A percentile compares a stretch with the other conserved stretches of the same genome.
These are phyloP conservation scores for Champsocephalus gunnari DNA, from an alignment of 2,797 vertebrate genomes.

Conservation along the genomic window DNA sequence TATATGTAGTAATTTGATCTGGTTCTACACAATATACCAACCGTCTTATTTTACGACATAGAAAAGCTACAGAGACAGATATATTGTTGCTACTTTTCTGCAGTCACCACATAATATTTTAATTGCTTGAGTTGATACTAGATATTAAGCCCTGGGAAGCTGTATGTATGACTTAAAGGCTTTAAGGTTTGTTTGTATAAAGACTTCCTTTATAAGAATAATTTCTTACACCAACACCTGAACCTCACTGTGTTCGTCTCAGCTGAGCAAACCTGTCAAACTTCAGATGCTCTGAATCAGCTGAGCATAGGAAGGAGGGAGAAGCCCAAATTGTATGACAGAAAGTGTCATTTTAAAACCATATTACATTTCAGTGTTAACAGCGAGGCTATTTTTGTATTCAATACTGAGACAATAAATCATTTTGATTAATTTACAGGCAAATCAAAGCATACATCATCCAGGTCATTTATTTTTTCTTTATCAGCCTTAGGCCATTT, in stretches of 20 bases:
- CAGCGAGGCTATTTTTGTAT: no score
- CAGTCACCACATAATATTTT: neutral
- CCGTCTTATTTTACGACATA: neutral
- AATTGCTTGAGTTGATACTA: neutral
- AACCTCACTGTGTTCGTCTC: constrained; percentile 23
- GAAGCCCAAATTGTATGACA: neutral
- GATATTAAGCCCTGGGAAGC: neutral
- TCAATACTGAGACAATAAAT: neutral
- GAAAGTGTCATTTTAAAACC: constrained; percentile 3
- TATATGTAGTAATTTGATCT: neutral
- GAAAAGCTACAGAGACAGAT: neutral
- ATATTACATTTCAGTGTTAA: neutral
- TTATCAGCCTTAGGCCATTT: neutral
- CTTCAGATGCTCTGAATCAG: neutral
- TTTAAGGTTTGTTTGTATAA: neutral
- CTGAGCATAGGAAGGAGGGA: neutral
- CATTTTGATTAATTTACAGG: neutral
- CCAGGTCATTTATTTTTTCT: neutral
- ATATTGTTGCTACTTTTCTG: neutral
- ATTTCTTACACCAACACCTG: constrained; percentile 19
- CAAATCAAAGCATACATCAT: constrained; percentile 14
- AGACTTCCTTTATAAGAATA: constrained; percentile 4
- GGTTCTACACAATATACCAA: neutral
- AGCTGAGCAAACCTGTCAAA: constrained; percentile 38
- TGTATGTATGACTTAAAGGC: neutral